Evolutionary conservation across 2,113 vertebrate species (phyloP), one percentile per base, ranked within the genome.

Genomic region (Beaufortia kweichowensis): DNA sequence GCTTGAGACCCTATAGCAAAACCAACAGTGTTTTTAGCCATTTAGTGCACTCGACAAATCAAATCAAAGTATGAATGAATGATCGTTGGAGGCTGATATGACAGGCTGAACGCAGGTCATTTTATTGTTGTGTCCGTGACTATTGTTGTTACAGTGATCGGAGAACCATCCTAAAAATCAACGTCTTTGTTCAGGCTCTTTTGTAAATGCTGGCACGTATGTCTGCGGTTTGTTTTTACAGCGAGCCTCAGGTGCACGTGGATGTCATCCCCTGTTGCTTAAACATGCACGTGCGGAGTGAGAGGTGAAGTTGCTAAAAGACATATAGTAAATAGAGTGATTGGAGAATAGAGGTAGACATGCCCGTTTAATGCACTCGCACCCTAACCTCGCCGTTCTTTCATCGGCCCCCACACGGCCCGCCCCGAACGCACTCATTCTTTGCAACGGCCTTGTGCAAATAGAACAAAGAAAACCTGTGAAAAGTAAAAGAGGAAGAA

Each of bases 401-500:
- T 93, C 91, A 91, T 87, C 87, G 88, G 89, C 88, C 86, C 89
- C 91, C 89, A 89, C 88, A 92, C 92, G 90, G 88, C 50, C 48
- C 67, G 23, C 48, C 48, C 48, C 67, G 56, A 46, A 65, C 26
- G 12, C 31, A 29, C 60, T 17, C 24, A 59, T 41, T 28, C n/a
- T 65, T 50, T 75, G 21, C 62, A 88, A 89, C 89, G 90, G 87
- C 86, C 88, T 91, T 66, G 77, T 29, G 28, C 62, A 76, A 64
- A 61, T 14, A 48, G 63, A 55, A 79, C 70, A 79, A 74, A 65
- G 19, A 48, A 14, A 57, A 56, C 60, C 10, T 39, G 77, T 50
- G 64, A 41, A 80, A 66, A 66, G 91, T 90, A 87, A 92, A 93
- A 93, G 91, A 88, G 91, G 50, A 78, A 39, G 28, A 81, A 79